Percentiles rank a stretch among this genome's conserved stretches.
Evolutionary conservation across 2,888 invertebrate genomes (phyloP).

Genomic region (Adineta ricciae): DNA sequence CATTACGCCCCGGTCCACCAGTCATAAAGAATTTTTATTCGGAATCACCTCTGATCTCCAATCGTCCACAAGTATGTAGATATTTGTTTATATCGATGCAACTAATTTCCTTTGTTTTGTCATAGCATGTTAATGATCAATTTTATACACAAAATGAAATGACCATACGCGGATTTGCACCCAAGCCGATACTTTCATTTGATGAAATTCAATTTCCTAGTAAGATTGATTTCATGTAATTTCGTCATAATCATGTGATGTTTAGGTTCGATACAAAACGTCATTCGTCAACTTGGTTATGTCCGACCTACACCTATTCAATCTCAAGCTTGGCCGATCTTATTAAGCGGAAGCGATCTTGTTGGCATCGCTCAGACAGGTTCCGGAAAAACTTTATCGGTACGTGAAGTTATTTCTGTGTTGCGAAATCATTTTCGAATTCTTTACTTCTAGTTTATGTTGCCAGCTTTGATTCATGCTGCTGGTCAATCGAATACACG

Average conservation of each 20-base stretch:
- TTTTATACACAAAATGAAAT: constrained; percentile 15
- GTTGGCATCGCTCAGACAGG: constrained; percentile 51
- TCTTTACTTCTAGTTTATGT: neutral
- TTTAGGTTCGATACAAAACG: neutral
- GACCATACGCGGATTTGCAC: neutral
- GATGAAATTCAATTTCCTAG: neutral
- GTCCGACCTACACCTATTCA: constrained; percentile 76
- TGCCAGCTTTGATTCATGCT: neutral
- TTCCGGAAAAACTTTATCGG: constrained; percentile 47
- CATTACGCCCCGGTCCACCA: constrained; percentile 6
- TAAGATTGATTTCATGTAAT: neutral
- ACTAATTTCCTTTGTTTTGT: neutral
- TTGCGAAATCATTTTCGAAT: too few relatives aligned
- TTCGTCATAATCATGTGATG: too few relatives aligned
- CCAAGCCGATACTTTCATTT: neutral
- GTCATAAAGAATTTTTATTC: neutral
- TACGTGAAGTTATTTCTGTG: neutral
- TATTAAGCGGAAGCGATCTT: constrained; percentile 46
- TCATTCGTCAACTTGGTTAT: neutral
- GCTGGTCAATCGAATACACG: neutral
- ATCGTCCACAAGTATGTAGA: neutral
- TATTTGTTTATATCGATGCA: too few relatives aligned
- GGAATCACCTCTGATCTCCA: neutral
- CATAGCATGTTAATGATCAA: neutral
- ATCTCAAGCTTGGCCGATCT: constrained; percentile 75